A percentile compares a stretch with the other conserved stretches of the same genome.
Conservation (phyloP, 2,888 invertebrate species). For the Cryptus viduatorius region DNA sequence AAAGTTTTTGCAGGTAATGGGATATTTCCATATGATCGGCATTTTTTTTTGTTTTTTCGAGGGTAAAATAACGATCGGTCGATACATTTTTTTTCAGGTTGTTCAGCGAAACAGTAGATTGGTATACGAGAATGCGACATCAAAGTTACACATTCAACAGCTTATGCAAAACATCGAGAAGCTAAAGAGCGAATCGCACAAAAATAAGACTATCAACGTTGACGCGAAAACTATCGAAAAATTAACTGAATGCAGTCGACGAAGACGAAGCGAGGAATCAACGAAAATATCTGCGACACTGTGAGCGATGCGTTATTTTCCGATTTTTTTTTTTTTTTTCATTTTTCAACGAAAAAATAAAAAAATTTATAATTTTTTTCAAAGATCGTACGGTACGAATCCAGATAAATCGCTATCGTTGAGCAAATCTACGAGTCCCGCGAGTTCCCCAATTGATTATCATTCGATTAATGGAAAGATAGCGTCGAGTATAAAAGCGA, state of each 20-base stretch:
- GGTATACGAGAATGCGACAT: constrained; percentile 76
- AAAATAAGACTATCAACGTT: constrained; percentile 74
- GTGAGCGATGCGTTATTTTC: constrained; percentile 47
- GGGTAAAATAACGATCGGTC: not conserved
- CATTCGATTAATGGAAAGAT: constrained; percentile 68
- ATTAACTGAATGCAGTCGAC: constrained; percentile 68
- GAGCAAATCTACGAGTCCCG: constrained; percentile 53
- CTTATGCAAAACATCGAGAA: constrained; percentile 75
- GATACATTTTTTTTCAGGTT: constrained; percentile 69
- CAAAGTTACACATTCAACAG: constrained; percentile 76
- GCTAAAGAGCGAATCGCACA: constrained; percentile 71
- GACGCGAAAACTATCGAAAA: constrained; percentile 75
- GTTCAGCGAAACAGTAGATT: constrained; percentile 77
- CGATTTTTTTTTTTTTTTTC: constrained; percentile 1
- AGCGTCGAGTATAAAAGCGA: constrained; percentile 60
- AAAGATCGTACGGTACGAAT: constrained; percentile 49
- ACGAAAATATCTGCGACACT: constrained; percentile 37
- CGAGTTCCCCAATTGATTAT: constrained; percentile 46
- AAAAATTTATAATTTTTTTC: not conserved
- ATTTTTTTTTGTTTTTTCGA: not conserved
- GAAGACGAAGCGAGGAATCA: constrained; percentile 59
- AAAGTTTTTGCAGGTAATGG: constrained; percentile 76
- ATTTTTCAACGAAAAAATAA: constrained; percentile 23
- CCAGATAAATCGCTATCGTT: constrained; percentile 30
- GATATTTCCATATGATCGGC: not conserved